These are phyloP conservation scores for Drosophila aff. DNA, from an alignment of 1,140 invertebrate species.

Conservation along the genomic window DNA sequence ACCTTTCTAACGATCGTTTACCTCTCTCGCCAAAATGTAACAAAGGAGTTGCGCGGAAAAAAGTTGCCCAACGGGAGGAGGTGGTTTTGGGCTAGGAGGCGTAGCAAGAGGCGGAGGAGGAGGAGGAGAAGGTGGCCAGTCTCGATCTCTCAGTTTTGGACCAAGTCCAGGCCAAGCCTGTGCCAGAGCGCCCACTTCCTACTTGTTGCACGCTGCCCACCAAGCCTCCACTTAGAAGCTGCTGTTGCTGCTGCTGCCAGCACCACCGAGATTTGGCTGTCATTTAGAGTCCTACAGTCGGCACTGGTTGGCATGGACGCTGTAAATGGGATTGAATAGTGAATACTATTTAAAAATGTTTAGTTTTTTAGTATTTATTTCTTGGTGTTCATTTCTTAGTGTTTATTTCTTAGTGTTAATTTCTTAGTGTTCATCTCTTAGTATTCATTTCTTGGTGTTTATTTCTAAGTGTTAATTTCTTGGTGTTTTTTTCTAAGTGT, in stretches of 20 bases:
- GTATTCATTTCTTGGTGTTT: background rate
- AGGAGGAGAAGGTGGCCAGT: conserved; percentile 33
- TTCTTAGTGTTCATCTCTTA: background rate
- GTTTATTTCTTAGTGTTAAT: background rate
- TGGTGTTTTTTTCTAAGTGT: no score
- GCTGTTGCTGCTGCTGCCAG: conserved; percentile 15
- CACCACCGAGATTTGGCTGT: conserved; percentile 59
- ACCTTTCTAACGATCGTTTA: conserved; percentile 84
- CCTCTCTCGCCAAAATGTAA: conserved; percentile 82
- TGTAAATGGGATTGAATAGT: background rate
- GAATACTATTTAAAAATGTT: background rate
- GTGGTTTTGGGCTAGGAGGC: conserved; percentile 3
- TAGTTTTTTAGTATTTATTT: background rate
- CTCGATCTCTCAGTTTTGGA: conserved; percentile 42
- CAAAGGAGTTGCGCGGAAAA: conserved; percentile 74
- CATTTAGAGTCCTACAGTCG: conserved; percentile 24
- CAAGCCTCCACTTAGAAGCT: conserved; percentile 41
- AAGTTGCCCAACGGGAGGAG: conserved; percentile 60
- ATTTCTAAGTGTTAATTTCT: background rate
- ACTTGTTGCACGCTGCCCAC: conserved; percentile 64
- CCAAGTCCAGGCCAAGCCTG: conserved; percentile 70
- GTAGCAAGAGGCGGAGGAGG: background rate
- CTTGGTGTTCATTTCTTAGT: background rate
- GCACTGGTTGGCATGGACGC: background rate
- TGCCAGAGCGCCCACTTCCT: conserved; percentile 78